Evolutionary conservation across 92 coral and sea anemone genomes (phyloP).

Genomic region (Scolanthus callimorphus): DNA sequence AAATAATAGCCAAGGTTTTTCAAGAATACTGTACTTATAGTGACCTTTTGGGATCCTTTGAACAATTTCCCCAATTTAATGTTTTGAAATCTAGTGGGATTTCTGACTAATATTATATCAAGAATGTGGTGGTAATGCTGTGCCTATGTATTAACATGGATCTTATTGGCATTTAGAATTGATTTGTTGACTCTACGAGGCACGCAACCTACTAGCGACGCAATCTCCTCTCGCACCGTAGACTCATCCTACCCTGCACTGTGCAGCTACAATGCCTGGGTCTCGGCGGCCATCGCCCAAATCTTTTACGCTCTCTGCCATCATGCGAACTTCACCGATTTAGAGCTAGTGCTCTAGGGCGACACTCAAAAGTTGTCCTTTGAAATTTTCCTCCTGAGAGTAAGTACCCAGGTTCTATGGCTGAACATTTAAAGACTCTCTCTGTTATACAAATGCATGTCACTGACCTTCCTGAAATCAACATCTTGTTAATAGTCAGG

Average conservation of each 20-base stretch:
- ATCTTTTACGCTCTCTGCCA: slow-evolving; percentile 71
- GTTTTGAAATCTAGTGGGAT: too few relatives aligned
- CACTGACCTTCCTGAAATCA: too few relatives aligned
- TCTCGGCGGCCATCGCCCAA: slow-evolving; percentile 63
- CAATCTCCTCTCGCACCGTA: slow-evolving; percentile 50
- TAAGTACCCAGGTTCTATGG: slow-evolving; percentile 69
- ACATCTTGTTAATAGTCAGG: too few relatives aligned
- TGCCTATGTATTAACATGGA: too few relatives aligned
- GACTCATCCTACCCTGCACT: slow-evolving; percentile 59
- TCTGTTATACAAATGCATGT: too few relatives aligned
- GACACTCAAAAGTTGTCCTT: slow-evolving; percentile 31
- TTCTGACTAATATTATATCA: too few relatives aligned
- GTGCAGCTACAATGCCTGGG: slow-evolving; percentile 55
- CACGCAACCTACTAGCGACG: slow-evolving; percentile 68
- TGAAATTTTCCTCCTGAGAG: slow-evolving; percentile 55
- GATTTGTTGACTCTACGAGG: slow-evolving; percentile 81
- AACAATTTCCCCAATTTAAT: too few relatives aligned
- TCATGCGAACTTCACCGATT: slow-evolving; percentile 59
- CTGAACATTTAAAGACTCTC: too few relatives aligned
- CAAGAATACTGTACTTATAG: too few relatives aligned
- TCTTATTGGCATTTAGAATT: slow-evolving; percentile 57
- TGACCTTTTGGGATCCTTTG: too few relatives aligned
- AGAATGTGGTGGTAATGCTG: too few relatives aligned
- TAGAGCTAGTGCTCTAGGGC: slow-evolving; percentile 25
- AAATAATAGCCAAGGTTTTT: too few relatives aligned